Conservation (phyloP, 2,888 invertebrate genomes). For the Stenodera caucasica region DNA sequence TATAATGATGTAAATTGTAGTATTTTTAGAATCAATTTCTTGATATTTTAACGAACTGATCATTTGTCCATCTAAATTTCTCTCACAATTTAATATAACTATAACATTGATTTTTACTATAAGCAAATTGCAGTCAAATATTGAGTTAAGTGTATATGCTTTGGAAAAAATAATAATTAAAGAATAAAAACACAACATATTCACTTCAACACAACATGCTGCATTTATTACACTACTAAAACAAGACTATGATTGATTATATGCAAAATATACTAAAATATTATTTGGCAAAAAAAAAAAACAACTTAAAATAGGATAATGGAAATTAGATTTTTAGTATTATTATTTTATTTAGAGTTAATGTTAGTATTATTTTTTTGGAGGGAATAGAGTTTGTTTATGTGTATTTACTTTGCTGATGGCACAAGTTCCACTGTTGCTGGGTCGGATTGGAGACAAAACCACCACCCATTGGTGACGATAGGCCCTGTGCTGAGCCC, state of each 20-base stretch:
- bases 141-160: neutral
- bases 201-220: conserved; percentile 20
- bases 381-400: conserved; percentile 17
- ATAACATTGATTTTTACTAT: neutral
- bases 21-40: neutral
- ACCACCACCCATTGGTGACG: conserved; percentile 64
- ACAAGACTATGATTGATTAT: neutral
- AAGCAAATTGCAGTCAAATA: neutral
- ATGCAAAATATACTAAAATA: neutral
- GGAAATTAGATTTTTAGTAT: neutral
- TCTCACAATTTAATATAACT: neutral
- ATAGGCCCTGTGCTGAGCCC: conserved; percentile 54
- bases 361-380: conserved; percentile 11
- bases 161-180: neutral
- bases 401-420: conserved; percentile 55
- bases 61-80: neutral
- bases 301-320: neutral
- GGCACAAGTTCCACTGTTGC: conserved; percentile 54
- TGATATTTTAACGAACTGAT: neutral
- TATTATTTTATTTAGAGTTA: conserved; percentile 3
- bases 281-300: neutral
- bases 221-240: neutral
- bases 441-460: conserved; percentile 57
- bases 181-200: conserved; percentile 10
- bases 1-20: too few species aligned